Conservation (phyloP, 1,140 invertebrate species). For the Leucophenga varia region DNA sequence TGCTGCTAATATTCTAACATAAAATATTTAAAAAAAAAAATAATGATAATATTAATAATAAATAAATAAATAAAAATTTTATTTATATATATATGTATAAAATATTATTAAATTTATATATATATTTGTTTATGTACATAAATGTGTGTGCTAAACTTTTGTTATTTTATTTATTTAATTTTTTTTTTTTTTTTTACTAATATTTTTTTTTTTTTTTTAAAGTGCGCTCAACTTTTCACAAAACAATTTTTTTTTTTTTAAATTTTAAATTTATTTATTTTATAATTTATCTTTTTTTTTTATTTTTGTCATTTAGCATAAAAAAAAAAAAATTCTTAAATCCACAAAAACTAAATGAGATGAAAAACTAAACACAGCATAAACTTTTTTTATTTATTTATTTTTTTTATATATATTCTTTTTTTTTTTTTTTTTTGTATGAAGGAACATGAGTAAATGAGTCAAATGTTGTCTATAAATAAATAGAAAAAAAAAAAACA, state of each 20-base stretch:
- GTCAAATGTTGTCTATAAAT: constrained; percentile 1
- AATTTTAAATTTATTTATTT: too few relatives aligned
- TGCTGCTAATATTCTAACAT: constrained; percentile 28
- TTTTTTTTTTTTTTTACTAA: too few relatives aligned
- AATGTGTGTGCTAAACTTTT: constrained; percentile 42
- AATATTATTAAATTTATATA: constrained; percentile 8
- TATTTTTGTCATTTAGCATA: too few relatives aligned
- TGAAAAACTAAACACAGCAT: constrained; percentile 1
- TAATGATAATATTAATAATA: too few relatives aligned
- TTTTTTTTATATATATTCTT: too few relatives aligned
- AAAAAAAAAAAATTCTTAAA: too few relatives aligned
- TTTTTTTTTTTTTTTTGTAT: too few relatives aligned
- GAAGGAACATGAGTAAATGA: constrained; percentile 13
- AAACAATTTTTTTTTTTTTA: too few relatives aligned
- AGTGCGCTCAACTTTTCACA: constrained; percentile 16
- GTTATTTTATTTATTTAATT: constrained; percentile 23
- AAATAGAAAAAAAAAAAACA: too few relatives aligned
- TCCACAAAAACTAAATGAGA: constrained; percentile 1
- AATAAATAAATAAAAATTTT: constrained; percentile 11
- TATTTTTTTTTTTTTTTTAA: too few relatives aligned
- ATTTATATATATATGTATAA: constrained; percentile 10
- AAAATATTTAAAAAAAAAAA: too few relatives aligned
- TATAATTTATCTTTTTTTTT: too few relatives aligned
- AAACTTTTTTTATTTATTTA: neutral
- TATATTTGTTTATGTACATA: constrained; percentile 33